A percentile compares a stretch with the other conserved stretches of the same genome.
Conservation (phyloP, 2,888 invertebrate genomes). For the Pseudoips prasinana region DNA sequence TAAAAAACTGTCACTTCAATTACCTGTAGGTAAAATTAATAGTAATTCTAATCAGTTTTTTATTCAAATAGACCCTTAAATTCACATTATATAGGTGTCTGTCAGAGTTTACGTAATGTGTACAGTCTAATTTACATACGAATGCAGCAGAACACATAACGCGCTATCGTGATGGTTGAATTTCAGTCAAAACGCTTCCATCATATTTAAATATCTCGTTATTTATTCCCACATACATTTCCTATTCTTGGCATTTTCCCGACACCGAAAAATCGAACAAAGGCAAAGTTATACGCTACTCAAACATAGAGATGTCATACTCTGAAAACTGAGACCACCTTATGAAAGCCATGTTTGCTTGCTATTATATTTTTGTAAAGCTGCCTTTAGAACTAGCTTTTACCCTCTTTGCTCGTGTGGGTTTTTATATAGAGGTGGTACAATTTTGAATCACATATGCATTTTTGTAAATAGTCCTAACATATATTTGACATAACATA, state of each 20-base stretch:
- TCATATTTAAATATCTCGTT: slow-evolving; percentile 19
- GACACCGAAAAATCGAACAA: slow-evolving; percentile 22
- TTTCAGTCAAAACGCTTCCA: slow-evolving; percentile 17
- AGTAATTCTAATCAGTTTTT: too few relatives aligned
- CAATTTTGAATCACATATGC: too few relatives aligned
- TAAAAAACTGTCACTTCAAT: too few relatives aligned
- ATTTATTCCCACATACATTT: slow-evolving; percentile 20
- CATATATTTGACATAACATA: too few relatives aligned
- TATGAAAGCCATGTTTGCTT: too few relatives aligned
- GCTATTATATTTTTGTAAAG: too few relatives aligned
- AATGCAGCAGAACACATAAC: slow-evolving; percentile 19
- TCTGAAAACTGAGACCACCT: neutral
- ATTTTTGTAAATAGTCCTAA: too few relatives aligned
- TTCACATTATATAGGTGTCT: neutral
- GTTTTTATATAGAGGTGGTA: too few relatives aligned
- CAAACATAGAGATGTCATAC: slow-evolving; percentile 10
- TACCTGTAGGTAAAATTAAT: too few relatives aligned
- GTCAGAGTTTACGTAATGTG: neutral
- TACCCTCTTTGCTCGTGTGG: too few relatives aligned
- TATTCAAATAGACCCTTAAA: too few relatives aligned
- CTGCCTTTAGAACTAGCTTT: too few relatives aligned
- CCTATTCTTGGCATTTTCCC: slow-evolving; percentile 23
- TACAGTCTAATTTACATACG: slow-evolving; percentile 28
- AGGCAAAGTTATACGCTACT: slow-evolving; percentile 20
- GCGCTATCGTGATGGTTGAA: slow-evolving; percentile 15